Percentiles rank a stretch among this genome's conserved stretches.
phyloP scores from a whole-genome alignment of 2,113 vertebrate genomes.

The Eptesicus fuscus region DNA sequence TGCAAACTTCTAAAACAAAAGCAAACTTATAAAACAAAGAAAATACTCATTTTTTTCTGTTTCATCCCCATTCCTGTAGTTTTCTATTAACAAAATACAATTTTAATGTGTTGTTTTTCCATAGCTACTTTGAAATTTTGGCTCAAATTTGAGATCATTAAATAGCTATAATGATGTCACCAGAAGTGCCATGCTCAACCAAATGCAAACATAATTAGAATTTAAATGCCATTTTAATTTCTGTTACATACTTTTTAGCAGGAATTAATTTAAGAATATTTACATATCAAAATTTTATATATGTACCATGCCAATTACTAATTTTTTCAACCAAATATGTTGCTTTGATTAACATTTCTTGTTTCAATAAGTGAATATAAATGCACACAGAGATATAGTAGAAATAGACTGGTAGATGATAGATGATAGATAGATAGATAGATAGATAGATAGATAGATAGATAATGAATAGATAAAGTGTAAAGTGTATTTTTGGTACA shows the following conservation, averaged over 20 bases:
- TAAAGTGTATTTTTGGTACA: not conserved
- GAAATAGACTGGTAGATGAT: not conserved
- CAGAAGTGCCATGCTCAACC: not conserved
- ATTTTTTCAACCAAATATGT: not conserved
- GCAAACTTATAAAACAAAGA: not conserved
- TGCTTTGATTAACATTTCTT: not conserved
- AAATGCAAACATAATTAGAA: conserved; percentile 50
- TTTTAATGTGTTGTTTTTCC: conserved; percentile 44
- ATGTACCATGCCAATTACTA: not conserved
- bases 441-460: not conserved
- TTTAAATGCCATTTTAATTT: conserved; percentile 27
- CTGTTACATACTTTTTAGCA: not conserved
- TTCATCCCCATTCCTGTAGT: not conserved
- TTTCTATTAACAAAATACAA: conserved; percentile 10
- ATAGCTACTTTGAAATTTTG: conserved; percentile 40
- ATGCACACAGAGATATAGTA: not conserved
- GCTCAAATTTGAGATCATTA: conserved; percentile 45
- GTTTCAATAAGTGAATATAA: not conserved
- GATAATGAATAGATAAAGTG: not conserved
- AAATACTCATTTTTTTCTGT: not conserved
- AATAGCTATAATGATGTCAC: conserved; percentile 5
- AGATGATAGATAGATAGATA: not conserved
- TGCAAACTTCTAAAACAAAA: not conserved
- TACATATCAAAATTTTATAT: not conserved
- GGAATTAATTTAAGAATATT: not conserved